phyloP scores from a whole-genome alignment of 1,140 invertebrate species.

The Pectinophora gossypiella region DNA sequence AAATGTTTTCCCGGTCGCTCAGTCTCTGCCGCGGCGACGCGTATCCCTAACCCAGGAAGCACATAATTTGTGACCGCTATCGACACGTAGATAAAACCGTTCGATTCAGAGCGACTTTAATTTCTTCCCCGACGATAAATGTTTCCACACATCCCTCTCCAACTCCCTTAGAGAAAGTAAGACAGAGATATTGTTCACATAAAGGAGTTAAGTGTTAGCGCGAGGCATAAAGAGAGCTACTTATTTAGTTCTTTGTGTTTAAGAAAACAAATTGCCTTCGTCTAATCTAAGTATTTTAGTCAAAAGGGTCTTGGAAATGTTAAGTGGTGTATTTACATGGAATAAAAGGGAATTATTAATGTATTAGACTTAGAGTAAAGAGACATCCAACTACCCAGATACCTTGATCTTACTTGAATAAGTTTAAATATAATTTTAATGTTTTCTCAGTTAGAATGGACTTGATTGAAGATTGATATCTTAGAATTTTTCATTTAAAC shows the following conservation, averaged over 20 bases:
- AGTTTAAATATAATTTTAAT: too few relatives aligned
- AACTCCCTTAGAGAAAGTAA: conserved; percentile 17
- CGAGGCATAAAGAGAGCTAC: not conserved
- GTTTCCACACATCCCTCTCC: conserved; percentile 34
- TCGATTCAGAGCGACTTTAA: conserved; percentile 67
- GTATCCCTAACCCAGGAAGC: conserved; percentile 32
- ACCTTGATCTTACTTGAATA: too few relatives aligned
- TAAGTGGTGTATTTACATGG: too few relatives aligned
- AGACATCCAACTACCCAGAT: too few relatives aligned
- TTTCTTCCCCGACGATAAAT: conserved; percentile 65
- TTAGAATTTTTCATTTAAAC: too few relatives aligned
- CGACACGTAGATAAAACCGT: conserved; percentile 68
- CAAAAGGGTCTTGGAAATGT: too few relatives aligned
- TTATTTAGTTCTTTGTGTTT: conserved; percentile 2
- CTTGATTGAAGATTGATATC: too few relatives aligned
- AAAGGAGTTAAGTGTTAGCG: conserved; percentile 2
- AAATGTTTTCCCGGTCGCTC: too few relatives aligned
- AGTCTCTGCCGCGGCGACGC: not conserved
- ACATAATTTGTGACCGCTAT: conserved; percentile 71
- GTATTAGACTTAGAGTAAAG: too few relatives aligned
- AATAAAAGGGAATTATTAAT: too few relatives aligned
- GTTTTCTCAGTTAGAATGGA: too few relatives aligned
- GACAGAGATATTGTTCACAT: conserved; percentile 16
- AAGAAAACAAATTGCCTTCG: not conserved
- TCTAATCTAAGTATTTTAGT: too few relatives aligned